Conservation (phyloP, 1,140 invertebrate species). For the Magallana gigas region DNA sequence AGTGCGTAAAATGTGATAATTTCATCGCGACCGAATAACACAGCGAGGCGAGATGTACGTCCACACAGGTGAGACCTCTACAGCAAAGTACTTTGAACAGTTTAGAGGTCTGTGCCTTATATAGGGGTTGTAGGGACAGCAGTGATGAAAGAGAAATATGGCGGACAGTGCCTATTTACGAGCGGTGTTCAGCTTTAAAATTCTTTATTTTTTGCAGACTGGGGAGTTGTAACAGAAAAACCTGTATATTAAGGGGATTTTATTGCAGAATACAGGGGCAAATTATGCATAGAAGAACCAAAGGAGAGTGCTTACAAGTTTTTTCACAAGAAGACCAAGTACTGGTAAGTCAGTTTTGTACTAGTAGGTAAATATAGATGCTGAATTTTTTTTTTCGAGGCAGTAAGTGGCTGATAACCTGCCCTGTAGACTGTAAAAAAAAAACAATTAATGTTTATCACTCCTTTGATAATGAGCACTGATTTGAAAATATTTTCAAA, state of each 20-base stretch:
- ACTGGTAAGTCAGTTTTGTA: neutral
- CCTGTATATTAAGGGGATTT: neutral
- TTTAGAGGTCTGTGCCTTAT: no score
- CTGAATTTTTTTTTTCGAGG: neutral
- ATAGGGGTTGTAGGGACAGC: no score
- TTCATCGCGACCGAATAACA: no score
- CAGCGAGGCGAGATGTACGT: no score
- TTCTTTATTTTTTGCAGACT: neutral
- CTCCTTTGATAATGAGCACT: neutral
- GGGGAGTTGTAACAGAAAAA: neutral
- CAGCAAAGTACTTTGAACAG: no score
- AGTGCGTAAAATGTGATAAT: no score
- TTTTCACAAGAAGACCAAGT: neutral
- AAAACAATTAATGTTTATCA: neutral
- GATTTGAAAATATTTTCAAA: neutral
- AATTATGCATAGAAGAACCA: neutral
- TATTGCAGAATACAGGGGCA: constrained; percentile 4
- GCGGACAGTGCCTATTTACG: no score
- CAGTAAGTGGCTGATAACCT: neutral
- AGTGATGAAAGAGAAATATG: no score
- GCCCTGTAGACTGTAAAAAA: neutral
- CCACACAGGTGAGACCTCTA: no score
- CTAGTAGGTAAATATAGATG: neutral
- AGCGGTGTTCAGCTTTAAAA: neutral
- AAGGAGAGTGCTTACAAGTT: neutral